Conservation (phyloP, 92 coral and sea anemone species). For the Palythoa heliodiscus region DNA sequence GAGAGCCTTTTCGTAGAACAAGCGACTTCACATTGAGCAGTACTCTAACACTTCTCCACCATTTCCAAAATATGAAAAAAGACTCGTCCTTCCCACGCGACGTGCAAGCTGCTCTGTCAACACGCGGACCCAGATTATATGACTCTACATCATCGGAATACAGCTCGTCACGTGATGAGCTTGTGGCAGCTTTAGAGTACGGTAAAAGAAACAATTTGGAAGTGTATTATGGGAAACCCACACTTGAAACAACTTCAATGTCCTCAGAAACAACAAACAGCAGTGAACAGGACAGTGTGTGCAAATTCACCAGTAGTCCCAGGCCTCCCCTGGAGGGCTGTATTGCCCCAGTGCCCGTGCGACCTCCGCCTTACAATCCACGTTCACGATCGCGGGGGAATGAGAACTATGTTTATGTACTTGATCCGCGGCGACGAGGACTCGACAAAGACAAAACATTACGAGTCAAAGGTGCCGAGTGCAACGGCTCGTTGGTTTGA, state of each 20-base stretch:
- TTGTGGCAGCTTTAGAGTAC: constrained; percentile 90
- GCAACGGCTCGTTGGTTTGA: constrained; percentile 67
- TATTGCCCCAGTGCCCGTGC: constrained; percentile 77
- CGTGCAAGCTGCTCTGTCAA: constrained; percentile 59
- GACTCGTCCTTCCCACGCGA: constrained; percentile 78
- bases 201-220: constrained; percentile 96
- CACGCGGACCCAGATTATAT: constrained; percentile 91
- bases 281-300: constrained; percentile 97
- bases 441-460: constrained; percentile 48
- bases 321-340: constrained; percentile 77
- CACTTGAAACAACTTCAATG: constrained; percentile 94
- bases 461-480: constrained; percentile 48
- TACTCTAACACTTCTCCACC: constrained; percentile 36
- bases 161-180: constrained; percentile 99
- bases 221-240: constrained; percentile 93
- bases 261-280: constrained; percentile 95
- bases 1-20: constrained; percentile 23
- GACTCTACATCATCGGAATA: constrained; percentile 99
- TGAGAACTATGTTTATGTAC: constrained; percentile 73
- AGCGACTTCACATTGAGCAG: constrained; percentile 1
- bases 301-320: constrained; percentile 95
- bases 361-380: constrained; percentile 73
- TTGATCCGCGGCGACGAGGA: constrained; percentile 69
- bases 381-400: constrained; percentile 81
- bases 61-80: constrained; percentile 73